Base-by-base conservation (phyloP, 2,113 vertebrate genomes). In the Rhabdomys dilectus region DNA sequence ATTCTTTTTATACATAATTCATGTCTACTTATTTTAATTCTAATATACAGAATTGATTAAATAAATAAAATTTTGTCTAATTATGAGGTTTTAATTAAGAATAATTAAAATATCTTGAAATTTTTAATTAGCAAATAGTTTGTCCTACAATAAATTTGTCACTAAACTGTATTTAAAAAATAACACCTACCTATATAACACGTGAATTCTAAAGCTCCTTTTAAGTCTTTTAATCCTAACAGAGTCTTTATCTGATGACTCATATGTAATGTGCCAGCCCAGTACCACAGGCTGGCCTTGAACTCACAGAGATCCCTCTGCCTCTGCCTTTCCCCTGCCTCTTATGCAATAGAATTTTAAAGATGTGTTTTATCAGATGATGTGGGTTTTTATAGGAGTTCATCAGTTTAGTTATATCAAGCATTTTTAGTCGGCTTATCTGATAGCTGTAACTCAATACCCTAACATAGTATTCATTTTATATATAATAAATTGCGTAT, bases 1-100 rank as follows among this genome's bases (percentile, higher is more conserved):
- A 87, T 85, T 93, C 95, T 72, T 88, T 96, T 93, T 42, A 56
- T 0, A 96, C 56, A 88, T 73, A 88, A 12, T 13, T 77, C 36
- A 90, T 17, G 91, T 78, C 45, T 92, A 80, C 17, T 85, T 96
- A 94, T 45, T 95, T 95, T 87, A 29, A 94, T 95, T 96, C 73
- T 48, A 62, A 85, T 64, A 88, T 16, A 84, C 13, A 53, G 19
- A 60, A 56, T 88, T 91, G 45, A 22, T 92, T 97, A 91, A 96
- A 36, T 48, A 88, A 58, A 4, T 5, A 66, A 56, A 91, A 95
- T 68, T 39, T 88, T 95, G 31, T 95, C 72, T 51, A 88, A 11
- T 58, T 70, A 22, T 39, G 11, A 0, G 16, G 16, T 91, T 90
- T 85, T n/a, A 87, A 64, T 81, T 92, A 8, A 31, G 15, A 92